A percentile compares a stretch with the other conserved stretches of the same genome.
Evolutionary conservation across 2,113 vertebrate genomes (phyloP).

Genomic region (Cairina moschata): DNA sequence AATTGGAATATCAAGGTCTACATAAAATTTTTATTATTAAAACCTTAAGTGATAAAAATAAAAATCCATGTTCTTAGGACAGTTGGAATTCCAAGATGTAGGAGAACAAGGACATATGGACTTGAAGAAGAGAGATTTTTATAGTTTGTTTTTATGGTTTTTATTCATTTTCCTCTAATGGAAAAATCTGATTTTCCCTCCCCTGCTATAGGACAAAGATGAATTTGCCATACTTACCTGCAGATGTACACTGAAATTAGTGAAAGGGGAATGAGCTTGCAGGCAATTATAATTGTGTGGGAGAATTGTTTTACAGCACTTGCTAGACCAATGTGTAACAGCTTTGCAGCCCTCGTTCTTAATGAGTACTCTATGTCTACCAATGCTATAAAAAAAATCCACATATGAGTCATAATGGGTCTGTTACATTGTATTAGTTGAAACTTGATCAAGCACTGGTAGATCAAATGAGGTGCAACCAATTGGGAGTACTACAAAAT

Average conservation of each 20-base stretch:
- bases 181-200: not conserved
- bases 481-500: not conserved
- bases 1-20: not conserved
- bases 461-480: not conserved
- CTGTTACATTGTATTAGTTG: not conserved
- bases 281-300: not conserved
- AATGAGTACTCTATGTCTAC: not conserved
- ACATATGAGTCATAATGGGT: not conserved
- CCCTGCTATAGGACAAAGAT: not conserved
- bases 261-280: not conserved
- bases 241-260: not conserved
- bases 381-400: not conserved
- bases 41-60: not conserved
- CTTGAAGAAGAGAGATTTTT: not conserved
- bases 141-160: not conserved
- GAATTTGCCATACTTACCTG: not conserved
- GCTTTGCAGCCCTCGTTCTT: not conserved
- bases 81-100: not conserved
- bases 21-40: not conserved
- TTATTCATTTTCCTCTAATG: not conserved
- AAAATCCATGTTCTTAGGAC: not conserved
- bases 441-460: not conserved
- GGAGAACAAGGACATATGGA: not conserved
- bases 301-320: not conserved
- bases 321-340: not conserved